Percentiles rank a stretch among this genome's conserved stretches.
Evolutionary conservation across 2,113 vertebrate species (phyloP).

Genomic region (Stegastes partitus): DNA sequence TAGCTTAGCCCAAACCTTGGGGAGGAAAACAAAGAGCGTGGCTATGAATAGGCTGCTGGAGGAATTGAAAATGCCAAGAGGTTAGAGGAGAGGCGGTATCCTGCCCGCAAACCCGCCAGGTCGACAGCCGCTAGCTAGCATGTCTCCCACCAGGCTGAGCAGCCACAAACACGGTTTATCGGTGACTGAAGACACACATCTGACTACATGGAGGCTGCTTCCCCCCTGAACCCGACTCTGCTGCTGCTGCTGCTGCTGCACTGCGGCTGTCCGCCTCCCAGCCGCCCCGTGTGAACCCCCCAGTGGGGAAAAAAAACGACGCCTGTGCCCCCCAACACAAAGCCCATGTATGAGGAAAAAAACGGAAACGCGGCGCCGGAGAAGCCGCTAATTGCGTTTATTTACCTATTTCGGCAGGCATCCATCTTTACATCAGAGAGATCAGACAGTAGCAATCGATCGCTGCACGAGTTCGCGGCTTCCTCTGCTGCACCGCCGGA

Average conservation of each 20-base stretch:
- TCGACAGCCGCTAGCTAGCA: slow-evolving; percentile 16
- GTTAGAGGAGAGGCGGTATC: slow-evolving; percentile 21
- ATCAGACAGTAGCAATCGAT: slow-evolving; percentile 84
- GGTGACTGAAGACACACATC: background rate
- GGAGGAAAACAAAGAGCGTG: slow-evolving; percentile 77
- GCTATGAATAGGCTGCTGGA: slow-evolving; percentile 56
- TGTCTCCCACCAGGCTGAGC: too few relatives aligned
- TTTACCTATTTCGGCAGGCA: slow-evolving; percentile 81
- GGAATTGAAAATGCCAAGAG: slow-evolving; percentile 38
- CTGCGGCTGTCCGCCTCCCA: slow-evolving; percentile 63
- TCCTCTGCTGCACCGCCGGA: slow-evolving; percentile 34
- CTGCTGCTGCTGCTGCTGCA: slow-evolving; percentile 70
- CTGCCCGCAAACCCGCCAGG: background rate
- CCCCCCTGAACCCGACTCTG: slow-evolving; percentile 22
- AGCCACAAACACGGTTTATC: too few relatives aligned
- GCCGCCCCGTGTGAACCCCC: background rate
- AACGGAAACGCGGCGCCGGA: background rate
- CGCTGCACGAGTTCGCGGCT: slow-evolving; percentile 41
- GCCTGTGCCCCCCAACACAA: accelerated
- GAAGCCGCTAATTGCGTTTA: slow-evolving; percentile 70
- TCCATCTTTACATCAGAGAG: slow-evolving; percentile 80
- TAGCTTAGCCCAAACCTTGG: slow-evolving; percentile 57
- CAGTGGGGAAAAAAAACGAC: background rate
- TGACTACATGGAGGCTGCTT: slow-evolving; percentile 46
- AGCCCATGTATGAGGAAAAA: background rate